Percentiles rank a stretch among this genome's conserved stretches.
Conservation (phyloP, 2,113 vertebrate genomes). For the Cichladusa arquata region DNA sequence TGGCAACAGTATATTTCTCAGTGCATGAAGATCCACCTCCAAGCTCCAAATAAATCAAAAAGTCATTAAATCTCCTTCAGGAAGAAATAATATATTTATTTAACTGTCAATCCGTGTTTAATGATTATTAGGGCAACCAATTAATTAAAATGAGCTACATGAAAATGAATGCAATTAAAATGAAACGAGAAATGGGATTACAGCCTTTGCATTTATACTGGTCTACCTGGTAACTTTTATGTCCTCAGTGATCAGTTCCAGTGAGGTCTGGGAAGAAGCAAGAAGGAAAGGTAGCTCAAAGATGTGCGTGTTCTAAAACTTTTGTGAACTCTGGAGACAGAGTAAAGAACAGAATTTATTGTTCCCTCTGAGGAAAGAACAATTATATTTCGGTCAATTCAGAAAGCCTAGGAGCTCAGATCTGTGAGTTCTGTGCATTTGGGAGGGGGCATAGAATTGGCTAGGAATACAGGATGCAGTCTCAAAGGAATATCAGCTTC, state of each 20-base stretch:
- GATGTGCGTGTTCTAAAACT: background rate
- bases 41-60: background rate
- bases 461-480: background rate
- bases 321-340: background rate
- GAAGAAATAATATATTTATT: constrained; percentile 10
- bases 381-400: background rate
- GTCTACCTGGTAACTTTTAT: background rate
- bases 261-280: background rate
- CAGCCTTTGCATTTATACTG: background rate
- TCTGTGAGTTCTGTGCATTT: background rate
- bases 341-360: background rate
- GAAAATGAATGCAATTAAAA: constrained; percentile 33
- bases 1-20: background rate
- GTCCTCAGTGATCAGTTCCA: background rate
- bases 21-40: background rate
- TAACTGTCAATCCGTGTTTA: background rate
- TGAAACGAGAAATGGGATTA: background rate
- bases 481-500: background rate
- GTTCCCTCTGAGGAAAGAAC: background rate
- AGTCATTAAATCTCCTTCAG: background rate
- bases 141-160: constrained; percentile 21
- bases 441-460: background rate
- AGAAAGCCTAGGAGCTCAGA: background rate
- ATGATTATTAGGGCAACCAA: background rate
- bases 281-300: background rate